Percentiles rank a stretch among this genome's conserved stretches.
These are phyloP conservation scores for Eustalomyia histrio DNA, from an alignment of 2,888 invertebrate species.

Conservation along the genomic window DNA sequence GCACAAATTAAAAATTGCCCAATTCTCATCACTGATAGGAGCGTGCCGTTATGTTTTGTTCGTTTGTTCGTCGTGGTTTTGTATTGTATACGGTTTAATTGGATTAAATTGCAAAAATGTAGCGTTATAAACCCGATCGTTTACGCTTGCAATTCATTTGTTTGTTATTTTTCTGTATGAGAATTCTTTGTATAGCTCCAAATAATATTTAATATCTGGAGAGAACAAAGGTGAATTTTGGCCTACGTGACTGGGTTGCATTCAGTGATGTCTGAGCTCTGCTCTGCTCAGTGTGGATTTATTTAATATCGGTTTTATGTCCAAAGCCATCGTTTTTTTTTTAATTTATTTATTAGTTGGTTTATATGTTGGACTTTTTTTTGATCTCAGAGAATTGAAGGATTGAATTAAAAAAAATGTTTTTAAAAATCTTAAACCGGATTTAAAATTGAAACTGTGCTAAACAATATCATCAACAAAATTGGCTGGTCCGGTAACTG, in stretches of 20 bases:
- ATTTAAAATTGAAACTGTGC: no score
- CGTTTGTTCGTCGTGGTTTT: background rate
- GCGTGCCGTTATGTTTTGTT: background rate
- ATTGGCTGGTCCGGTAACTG: no score
- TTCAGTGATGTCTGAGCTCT: constrained; percentile 73
- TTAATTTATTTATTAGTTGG: constrained; percentile 38
- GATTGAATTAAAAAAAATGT: background rate
- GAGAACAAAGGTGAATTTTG: constrained; percentile 68
- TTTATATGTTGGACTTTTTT: constrained; percentile 7
- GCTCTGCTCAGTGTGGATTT: constrained; percentile 43
- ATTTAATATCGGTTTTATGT: constrained; percentile 37
- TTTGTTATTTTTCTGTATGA: constrained; percentile 46
- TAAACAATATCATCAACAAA: no score
- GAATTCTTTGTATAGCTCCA: constrained; percentile 3
- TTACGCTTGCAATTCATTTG: constrained; percentile 47
- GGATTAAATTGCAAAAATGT: constrained; percentile 73
- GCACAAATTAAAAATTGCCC: no score
- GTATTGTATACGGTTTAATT: constrained; percentile 68
- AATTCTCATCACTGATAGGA: no score
- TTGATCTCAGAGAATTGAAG: background rate
- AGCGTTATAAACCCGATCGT: constrained; percentile 54
- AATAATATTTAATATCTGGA: constrained; percentile 40
- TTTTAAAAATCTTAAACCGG: no score
- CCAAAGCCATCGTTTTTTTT: constrained; percentile 35
- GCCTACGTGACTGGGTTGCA: constrained; percentile 77